Percentiles rank a stretch among this genome's conserved stretches.
Conservation (phyloP, 2,797 vertebrate species). For the Periparus ater region DNA sequence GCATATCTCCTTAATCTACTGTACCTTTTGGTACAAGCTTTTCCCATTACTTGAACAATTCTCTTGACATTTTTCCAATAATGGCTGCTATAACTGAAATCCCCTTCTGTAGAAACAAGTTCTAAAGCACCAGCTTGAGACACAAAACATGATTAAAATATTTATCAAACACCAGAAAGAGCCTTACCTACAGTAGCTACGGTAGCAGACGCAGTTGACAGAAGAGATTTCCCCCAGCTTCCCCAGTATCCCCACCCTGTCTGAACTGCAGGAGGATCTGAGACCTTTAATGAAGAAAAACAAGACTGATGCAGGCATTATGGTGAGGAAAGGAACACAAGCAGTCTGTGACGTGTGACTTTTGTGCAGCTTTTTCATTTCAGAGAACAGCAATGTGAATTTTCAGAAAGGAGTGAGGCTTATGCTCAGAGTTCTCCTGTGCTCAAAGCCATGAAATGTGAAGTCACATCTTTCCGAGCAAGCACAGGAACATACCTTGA, state of each 20-base stretch:
- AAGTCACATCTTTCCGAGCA: not conserved
- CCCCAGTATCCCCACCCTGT: conserved; percentile 95
- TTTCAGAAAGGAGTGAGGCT: not conserved
- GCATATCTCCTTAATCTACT: not conserved
- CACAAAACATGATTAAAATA: not conserved
- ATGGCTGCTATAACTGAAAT: not conserved
- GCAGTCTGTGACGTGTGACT: not conserved
- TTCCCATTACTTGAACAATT: not conserved
- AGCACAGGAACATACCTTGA: conserved; percentile 44
- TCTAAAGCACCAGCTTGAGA: not conserved
- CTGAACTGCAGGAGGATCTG: conserved; percentile 76
- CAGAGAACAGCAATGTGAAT: not conserved
- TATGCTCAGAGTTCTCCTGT: not conserved
- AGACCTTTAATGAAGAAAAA: conserved; percentile 64
- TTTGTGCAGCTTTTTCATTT: not conserved
- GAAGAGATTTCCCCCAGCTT: conserved; percentile 93
- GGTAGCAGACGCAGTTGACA: conserved; percentile 92
- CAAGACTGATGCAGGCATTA: not conserved
- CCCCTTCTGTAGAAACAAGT: not conserved
- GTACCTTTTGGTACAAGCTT: not conserved
- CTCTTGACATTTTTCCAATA: conserved; percentile 17
- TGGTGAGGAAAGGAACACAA: not conserved
- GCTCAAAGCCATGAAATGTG: not conserved
- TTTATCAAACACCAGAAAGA: not conserved
- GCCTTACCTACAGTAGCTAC: conserved; percentile 93